Conservation (phyloP, 1,140 invertebrate genomes). For the Hermetia illucens region DNA sequence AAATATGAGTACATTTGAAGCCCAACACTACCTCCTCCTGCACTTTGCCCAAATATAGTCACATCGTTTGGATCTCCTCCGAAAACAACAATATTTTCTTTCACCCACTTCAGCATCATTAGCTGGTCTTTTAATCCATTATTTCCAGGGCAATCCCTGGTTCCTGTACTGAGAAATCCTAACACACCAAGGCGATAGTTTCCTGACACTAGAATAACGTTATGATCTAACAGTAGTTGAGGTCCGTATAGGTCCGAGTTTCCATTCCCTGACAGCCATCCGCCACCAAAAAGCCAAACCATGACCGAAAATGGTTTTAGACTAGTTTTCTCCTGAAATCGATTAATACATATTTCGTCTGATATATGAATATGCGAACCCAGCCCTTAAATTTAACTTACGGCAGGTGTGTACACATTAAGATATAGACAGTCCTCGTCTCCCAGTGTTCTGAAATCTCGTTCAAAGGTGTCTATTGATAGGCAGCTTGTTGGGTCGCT, state of each 20-base stretch:
- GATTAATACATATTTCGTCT: too few species aligned
- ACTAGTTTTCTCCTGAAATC: too few species aligned
- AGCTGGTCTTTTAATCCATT: slow-evolving; percentile 43
- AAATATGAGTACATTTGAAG: slow-evolving; percentile 18
- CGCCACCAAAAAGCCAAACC: slow-evolving; percentile 38
- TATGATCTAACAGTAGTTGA: slow-evolving; percentile 43
- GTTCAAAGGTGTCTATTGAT: too few species aligned
- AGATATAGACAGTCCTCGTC: slow-evolving; percentile 29
- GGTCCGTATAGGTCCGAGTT: slow-evolving; percentile 30
- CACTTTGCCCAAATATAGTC: slow-evolving; percentile 35
- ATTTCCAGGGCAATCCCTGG: slow-evolving; percentile 39
- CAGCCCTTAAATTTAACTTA: slow-evolving; percentile 10
- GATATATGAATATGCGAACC: neutral
- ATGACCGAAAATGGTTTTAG: slow-evolving; percentile 31
- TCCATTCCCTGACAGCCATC: slow-evolving; percentile 33
- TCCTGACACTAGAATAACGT: slow-evolving; percentile 46
- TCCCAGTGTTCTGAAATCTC: too few species aligned
- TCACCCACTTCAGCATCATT: slow-evolving; percentile 41
- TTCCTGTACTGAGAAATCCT: slow-evolving; percentile 36
- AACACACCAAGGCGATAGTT: slow-evolving; percentile 47
- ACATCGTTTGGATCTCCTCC: slow-evolving; percentile 43
- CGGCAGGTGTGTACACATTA: slow-evolving; percentile 28
- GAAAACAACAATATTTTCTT: slow-evolving; percentile 43
- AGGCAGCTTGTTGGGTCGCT: too few species aligned
- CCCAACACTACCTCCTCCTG: slow-evolving; percentile 30